Conservation (phyloP, 2,888 invertebrate genomes). For the Heteropelma amictum region DNA sequence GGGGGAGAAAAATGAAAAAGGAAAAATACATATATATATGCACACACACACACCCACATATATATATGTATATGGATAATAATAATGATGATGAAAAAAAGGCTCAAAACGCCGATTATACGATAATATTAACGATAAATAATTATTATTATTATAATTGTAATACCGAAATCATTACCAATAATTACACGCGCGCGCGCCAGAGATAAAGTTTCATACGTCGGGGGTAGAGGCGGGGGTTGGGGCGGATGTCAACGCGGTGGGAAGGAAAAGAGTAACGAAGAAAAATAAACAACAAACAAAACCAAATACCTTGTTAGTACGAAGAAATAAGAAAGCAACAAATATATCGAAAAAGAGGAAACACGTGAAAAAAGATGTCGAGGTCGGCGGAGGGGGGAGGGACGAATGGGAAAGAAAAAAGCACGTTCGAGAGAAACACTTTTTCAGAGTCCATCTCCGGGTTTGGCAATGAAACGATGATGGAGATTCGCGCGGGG, state of each 20-base stretch:
- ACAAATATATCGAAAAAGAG: slow-evolving; percentile 52
- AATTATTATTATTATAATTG: slow-evolving; percentile 72
- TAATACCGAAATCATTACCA: slow-evolving; percentile 77
- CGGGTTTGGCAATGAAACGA: too few relatives aligned
- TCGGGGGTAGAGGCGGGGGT: slow-evolving; percentile 50
- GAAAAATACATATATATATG: slow-evolving; percentile 47
- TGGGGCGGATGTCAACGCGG: slow-evolving; percentile 30
- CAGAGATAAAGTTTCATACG: slow-evolving; percentile 60
- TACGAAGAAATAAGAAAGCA: slow-evolving; percentile 71
- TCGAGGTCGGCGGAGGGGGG: too few relatives aligned
- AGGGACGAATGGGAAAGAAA: too few relatives aligned
- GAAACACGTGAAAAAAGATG: slow-evolving; percentile 44
- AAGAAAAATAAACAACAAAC: slow-evolving; percentile 36
- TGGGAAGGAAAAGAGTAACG: neutral
- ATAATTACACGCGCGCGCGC: slow-evolving; percentile 76
- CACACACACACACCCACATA: slow-evolving; percentile 46
- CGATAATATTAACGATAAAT: slow-evolving; percentile 73
- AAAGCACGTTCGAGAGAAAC: slow-evolving; percentile 50
- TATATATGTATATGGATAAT: slow-evolving; percentile 26
- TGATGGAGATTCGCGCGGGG: slow-evolving; percentile 8
- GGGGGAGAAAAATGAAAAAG: slow-evolving; percentile 29
- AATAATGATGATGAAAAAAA: slow-evolving; percentile 54
- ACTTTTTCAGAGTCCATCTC: slow-evolving; percentile 46
- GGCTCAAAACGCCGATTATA: slow-evolving; percentile 64
- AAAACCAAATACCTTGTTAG: slow-evolving; percentile 76